phyloP scores from a whole-genome alignment of 2,797 vertebrate species.

The Perodicticus potto region DNA sequence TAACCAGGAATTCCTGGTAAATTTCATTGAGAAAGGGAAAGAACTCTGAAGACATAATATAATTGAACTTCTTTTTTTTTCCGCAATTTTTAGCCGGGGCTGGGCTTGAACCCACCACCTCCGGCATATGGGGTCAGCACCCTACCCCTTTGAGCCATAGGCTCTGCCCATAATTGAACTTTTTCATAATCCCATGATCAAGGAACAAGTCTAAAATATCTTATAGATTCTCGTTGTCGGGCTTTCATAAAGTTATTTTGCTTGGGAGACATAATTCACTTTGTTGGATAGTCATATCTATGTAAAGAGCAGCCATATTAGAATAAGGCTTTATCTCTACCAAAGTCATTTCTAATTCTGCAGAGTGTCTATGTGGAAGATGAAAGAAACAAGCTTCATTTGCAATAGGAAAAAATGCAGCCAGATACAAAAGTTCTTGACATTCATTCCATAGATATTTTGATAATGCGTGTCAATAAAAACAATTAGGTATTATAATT shows the following conservation, averaged over 20 bases:
- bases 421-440: slow-evolving; percentile 26
- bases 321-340: neutral
- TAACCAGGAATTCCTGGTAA: slow-evolving; percentile 33
- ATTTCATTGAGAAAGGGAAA: slow-evolving; percentile 41
- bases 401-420: neutral
- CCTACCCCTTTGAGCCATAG: no score
- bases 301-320: slow-evolving; percentile 3
- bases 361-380: slow-evolving; percentile 46
- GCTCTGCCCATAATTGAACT: slow-evolving; percentile 1
- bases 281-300: slow-evolving; percentile 27
- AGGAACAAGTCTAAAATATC: neutral
- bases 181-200: slow-evolving; percentile 38
- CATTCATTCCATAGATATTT: slow-evolving; percentile 39
- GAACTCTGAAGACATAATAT: slow-evolving; percentile 28
- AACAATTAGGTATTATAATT: slow-evolving; percentile 48
- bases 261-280: slow-evolving; percentile 32
- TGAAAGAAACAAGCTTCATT: slow-evolving; percentile 55
- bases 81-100: no score
- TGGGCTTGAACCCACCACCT: no score
- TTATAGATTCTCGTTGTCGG: slow-evolving; percentile 18
- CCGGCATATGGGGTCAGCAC: no score
- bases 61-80: slow-evolving; percentile 48
- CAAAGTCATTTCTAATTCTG: slow-evolving; percentile 36
- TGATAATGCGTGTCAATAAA: slow-evolving; percentile 46
- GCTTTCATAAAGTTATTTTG: slow-evolving; percentile 47